Evolutionary conservation across 2,113 vertebrate species (phyloP), one percentile per base, ranked within the genome.

Genomic region (Ciconia boyciana): DNA sequence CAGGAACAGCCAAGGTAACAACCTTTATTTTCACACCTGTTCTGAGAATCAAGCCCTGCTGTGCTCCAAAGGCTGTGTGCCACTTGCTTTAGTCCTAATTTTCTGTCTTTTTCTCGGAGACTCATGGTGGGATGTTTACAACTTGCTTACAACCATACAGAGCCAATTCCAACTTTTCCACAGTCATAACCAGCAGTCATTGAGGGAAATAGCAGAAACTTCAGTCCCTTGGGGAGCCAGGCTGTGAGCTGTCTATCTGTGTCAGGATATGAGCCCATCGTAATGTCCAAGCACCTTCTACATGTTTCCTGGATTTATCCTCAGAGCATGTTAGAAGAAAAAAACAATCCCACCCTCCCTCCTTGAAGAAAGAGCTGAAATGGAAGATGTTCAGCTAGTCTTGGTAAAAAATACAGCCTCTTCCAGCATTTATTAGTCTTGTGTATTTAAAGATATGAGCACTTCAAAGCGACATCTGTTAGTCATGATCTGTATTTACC

Each of bases 401-500:
- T 71, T 57, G 8, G 57, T 89, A 93, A 65, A 90, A 94, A 94
- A 87, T n/a, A 44, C 41, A 49, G 32, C 36, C 18, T 71, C 64
- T 93, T 95, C 83, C 92, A 96, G 62, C 36, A 84, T 89, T 92
- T 92, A 68, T 91, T 90, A 68, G 36, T 54, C 60, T 87, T 65
- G 52, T 87, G 51, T 61, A 71, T 87, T 94, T 96, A 92, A 94
- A 95, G 87, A 94, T 57, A 91, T 13, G 25, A 92, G 69, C 48
- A 93, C 89, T 92, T 96, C 91, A 94, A 97, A 86, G 91, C 57
- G 82, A 31, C 72, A 93, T 92, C 85, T 94, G 83, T 95, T 95
- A 94, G 80, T 96, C 80, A 96, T 55, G 69, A 65, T 72, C 36
- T 84, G 24, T 81, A 57, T 94, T 95, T 96, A 91, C 72, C 55